Percentiles rank a stretch among this genome's conserved stretches.
Conservation (phyloP, 2,797 vertebrate species). For the Chloroceryle inda region DNA sequence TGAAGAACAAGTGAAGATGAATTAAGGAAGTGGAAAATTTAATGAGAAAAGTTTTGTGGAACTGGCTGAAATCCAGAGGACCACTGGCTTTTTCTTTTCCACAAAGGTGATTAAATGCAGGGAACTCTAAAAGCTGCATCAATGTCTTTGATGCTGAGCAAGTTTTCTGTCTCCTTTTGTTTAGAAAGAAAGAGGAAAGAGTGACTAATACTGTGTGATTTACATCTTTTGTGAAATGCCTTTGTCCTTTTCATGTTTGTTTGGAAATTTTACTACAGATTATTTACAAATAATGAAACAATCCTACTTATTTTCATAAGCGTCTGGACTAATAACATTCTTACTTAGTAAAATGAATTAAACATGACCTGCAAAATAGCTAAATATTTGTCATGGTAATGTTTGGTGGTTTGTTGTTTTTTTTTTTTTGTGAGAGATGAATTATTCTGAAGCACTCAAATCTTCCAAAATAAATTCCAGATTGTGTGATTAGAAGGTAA, state of each 20-base stretch:
- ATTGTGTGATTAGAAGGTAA: constrained; percentile 72
- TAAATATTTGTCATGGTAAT: constrained; percentile 70
- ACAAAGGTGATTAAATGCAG: neutral
- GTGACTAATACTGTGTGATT: neutral
- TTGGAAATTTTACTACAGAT: constrained; percentile 21
- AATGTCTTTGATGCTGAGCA: neutral
- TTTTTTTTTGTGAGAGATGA: constrained; percentile 62
- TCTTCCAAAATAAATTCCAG: constrained; percentile 63
- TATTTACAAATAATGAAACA: constrained; percentile 57
- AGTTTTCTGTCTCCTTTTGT: neutral
- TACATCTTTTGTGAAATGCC: neutral
- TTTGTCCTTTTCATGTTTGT: constrained; percentile 43
- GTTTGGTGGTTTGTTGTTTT: neutral
- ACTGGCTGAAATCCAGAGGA: neutral
- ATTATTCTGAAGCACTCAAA: constrained; percentile 73
- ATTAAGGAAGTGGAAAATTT: neutral
- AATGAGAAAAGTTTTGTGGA: neutral
- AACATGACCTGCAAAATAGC: constrained; percentile 72
- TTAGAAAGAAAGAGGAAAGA: neutral
- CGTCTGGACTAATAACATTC: constrained; percentile 75
- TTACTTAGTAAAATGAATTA: constrained; percentile 80
- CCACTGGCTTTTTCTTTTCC: neutral
- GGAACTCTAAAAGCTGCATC: neutral
- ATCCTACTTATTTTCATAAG: constrained; percentile 81
- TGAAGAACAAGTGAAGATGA: neutral